Evolutionary conservation across 2,888 invertebrate genomes (phyloP).

Genomic region (Zhuqinia jingwanae): DNA sequence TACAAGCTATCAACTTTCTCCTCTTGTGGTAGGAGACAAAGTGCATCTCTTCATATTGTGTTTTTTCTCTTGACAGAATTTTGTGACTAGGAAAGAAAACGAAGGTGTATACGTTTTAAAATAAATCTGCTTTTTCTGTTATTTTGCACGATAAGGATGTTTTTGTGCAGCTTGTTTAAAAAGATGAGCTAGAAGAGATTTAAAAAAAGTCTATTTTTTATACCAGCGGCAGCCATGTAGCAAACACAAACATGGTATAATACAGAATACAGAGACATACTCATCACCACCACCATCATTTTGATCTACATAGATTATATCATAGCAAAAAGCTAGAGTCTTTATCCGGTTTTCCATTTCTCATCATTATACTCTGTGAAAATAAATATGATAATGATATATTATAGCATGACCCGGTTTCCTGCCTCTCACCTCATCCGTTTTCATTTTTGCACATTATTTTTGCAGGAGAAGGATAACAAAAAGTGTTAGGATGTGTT

Average conservation of each 20-base stretch:
- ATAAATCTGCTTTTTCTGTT: no score
- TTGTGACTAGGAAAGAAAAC: no score
- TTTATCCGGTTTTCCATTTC: constrained; percentile 18
- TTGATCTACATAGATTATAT: background rate
- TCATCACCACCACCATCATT: background rate
- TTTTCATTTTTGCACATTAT: constrained; percentile 28
- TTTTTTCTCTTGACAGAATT: no score
- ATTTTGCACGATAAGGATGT: background rate
- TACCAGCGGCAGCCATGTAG: no score
- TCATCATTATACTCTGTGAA: background rate
- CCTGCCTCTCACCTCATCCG: constrained; percentile 44
- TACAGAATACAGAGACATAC: background rate
- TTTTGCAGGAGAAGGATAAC: background rate
- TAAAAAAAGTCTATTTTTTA: no score
- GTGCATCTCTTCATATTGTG: no score
- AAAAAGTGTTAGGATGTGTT: no score
- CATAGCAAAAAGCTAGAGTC: constrained; percentile 2
- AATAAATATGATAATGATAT: constrained; percentile 55
- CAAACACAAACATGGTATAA: no score
- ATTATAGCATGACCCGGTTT: constrained; percentile 31
- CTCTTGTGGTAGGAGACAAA: no score
- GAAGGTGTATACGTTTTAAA: no score
- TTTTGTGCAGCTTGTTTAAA: background rate
- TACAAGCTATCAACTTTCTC: no score
- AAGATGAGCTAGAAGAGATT: background rate